A percentile compares a stretch with the other conserved stretches of the same genome.
phyloP scores from a whole-genome alignment of 2,113 vertebrate genomes.

The Colius striatus region DNA sequence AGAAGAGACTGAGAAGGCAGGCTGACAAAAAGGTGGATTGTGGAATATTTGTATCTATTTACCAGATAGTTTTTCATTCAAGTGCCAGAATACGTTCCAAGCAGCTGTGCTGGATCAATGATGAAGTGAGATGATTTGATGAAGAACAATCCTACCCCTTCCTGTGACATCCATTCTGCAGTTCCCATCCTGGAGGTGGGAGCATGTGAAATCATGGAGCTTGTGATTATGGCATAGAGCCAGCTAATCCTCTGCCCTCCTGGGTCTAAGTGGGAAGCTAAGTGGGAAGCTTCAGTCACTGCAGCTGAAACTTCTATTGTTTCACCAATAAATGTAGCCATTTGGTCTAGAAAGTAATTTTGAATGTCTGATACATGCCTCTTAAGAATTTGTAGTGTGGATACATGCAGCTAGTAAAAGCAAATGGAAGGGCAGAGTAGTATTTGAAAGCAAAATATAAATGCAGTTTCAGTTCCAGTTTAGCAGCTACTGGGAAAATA shows the following conservation, averaged over 20 bases:
- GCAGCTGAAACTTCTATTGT: neutral
- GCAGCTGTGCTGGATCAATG: neutral
- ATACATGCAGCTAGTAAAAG: neutral
- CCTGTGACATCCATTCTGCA: neutral
- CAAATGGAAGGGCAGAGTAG: neutral
- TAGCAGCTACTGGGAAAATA: neutral
- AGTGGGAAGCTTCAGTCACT: neutral
- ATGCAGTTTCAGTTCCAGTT: neutral
- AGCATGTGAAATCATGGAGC: accelerated
- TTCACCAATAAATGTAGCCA: neutral
- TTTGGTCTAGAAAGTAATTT: neutral
- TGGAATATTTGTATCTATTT: neutral
- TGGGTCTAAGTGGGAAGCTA: neutral
- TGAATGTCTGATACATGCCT: neutral
- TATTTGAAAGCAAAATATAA: neutral
- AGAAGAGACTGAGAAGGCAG: neutral
- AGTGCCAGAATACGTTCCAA: neutral
- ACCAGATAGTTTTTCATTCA: neutral
- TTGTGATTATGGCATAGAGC: accelerated
- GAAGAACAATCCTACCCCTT: neutral
- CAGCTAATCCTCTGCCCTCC: neutral
- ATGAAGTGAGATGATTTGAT: neutral
- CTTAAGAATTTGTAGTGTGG: neutral
- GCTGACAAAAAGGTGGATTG: neutral
- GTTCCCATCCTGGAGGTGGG: neutral